phyloP scores from a whole-genome alignment of 2,797 vertebrate species.

The Dicrostonyx torquatus region DNA sequence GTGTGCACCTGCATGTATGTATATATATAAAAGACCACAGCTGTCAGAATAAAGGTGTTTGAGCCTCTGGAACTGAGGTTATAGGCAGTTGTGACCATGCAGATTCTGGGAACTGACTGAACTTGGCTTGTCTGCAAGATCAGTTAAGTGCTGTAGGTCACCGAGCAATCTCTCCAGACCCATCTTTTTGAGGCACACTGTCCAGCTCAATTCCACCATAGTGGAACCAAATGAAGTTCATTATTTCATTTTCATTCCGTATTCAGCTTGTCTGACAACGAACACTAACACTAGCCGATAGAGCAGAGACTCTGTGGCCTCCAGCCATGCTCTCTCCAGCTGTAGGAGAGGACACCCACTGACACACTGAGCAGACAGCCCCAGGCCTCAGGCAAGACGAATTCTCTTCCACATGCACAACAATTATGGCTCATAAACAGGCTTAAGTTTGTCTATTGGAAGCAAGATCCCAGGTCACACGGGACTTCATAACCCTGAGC shows the following conservation, averaged over 20 bases:
- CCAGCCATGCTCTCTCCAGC: background rate
- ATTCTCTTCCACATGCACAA: background rate
- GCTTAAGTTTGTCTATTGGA: background rate
- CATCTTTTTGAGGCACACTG: background rate
- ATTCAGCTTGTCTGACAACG: background rate
- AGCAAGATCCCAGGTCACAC: background rate
- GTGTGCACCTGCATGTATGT: background rate
- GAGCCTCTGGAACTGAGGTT: background rate
- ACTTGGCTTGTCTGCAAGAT: background rate
- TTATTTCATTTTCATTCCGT: background rate
- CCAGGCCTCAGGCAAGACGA: background rate
- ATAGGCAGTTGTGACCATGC: background rate
- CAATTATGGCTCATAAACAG: background rate
- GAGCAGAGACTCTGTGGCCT: background rate
- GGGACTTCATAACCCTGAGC: background rate
- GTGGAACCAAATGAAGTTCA: background rate
- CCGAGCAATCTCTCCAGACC: background rate
- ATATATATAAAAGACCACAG: background rate
- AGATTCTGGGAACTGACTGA: background rate
- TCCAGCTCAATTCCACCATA: background rate
- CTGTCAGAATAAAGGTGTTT: background rate
- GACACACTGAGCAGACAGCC: background rate
- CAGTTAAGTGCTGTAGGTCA: background rate
- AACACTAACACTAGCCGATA: background rate
- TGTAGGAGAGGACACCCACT: background rate